A percentile compares a stretch with the other conserved stretches of the same genome.
phyloP scores from a whole-genome alignment of 1,140 invertebrate species.

The Hyphantria cunea region DNA sequence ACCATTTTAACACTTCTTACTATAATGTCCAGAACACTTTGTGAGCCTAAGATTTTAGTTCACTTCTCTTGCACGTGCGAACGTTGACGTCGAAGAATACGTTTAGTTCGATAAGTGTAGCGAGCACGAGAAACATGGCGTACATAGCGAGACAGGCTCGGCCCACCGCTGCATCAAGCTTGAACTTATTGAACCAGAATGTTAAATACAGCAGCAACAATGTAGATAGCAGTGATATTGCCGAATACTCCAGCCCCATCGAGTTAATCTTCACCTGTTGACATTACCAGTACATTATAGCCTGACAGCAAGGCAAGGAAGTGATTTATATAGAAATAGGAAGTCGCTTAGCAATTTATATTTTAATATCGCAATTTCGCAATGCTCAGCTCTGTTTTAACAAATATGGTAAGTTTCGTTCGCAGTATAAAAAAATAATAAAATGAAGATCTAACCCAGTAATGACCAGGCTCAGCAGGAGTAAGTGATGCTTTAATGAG shows the following conservation, averaged over 20 bases:
- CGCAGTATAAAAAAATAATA: slow-evolving; percentile 18
- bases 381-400: not conserved
- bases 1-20: slow-evolving; percentile 35
- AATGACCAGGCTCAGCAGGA: slow-evolving; percentile 86
- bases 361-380: slow-evolving; percentile 3
- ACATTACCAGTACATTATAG: slow-evolving; percentile 29
- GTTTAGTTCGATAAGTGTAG: slow-evolving; percentile 93
- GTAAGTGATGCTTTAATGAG: slow-evolving; percentile 91
- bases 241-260: slow-evolving; percentile 91
- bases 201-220: slow-evolving; percentile 90
- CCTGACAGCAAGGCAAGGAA: no score
- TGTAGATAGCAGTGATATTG: slow-evolving; percentile 91
- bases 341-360: slow-evolving; percentile 2
- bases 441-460: slow-evolving; percentile 84
- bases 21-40: slow-evolving; percentile 33
- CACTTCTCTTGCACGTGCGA: slow-evolving; percentile 86
- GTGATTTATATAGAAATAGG: not conserved
- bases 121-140: slow-evolving; percentile 90
- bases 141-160: slow-evolving; percentile 92
- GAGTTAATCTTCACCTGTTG: slow-evolving; percentile 86
- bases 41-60: slow-evolving; percentile 59
- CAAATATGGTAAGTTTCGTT: not conserved
- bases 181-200: slow-evolving; percentile 92
- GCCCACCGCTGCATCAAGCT: slow-evolving; percentile 90
- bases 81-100: slow-evolving; percentile 94